These are phyloP conservation scores for Tenthredo livida DNA, from an alignment of 2,888 invertebrate species.

Conservation along the genomic window DNA sequence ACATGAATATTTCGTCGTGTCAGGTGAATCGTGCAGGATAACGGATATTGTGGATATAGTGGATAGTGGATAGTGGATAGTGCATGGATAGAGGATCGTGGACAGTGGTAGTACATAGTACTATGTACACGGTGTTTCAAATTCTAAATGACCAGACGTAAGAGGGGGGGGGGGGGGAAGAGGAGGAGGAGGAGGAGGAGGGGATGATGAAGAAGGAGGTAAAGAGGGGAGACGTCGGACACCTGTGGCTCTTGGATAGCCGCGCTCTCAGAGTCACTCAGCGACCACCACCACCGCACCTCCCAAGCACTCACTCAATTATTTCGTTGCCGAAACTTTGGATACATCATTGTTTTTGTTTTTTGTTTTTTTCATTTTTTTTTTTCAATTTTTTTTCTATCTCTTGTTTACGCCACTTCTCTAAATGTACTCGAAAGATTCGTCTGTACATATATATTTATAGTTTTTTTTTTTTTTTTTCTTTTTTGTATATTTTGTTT, in stretches of 20 bases:
- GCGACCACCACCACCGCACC: constrained; percentile 77
- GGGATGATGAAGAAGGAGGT: constrained; percentile 58
- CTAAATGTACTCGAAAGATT: background rate
- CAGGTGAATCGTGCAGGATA: constrained; percentile 39
- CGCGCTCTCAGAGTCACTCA: constrained; percentile 75
- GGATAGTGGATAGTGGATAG: background rate
- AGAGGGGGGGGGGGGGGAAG: constrained; percentile 49
- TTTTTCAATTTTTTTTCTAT: too few relatives aligned
- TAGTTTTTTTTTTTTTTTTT: background rate
- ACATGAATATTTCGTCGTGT: constrained; percentile 3
- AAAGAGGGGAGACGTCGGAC: constrained; percentile 62
- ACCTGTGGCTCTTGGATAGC: constrained; percentile 76
- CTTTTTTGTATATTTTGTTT: too few relatives aligned
- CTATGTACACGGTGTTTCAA: constrained; percentile 53
- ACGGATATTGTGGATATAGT: constrained; percentile 33
- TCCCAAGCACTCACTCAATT: constrained; percentile 64
- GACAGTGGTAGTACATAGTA: background rate
- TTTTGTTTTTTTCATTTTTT: too few relatives aligned
- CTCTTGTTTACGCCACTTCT: too few relatives aligned
- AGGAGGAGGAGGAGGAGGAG: background rate
- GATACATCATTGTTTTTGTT: background rate
- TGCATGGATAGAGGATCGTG: background rate
- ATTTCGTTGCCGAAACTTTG: constrained; percentile 37
- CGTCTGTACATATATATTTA: background rate
- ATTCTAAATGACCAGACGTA: constrained; percentile 53